These are phyloP conservation scores for Montipora capricornis DNA, from an alignment of 64 coral and sea anemone genomes.

Conservation along the genomic window DNA sequence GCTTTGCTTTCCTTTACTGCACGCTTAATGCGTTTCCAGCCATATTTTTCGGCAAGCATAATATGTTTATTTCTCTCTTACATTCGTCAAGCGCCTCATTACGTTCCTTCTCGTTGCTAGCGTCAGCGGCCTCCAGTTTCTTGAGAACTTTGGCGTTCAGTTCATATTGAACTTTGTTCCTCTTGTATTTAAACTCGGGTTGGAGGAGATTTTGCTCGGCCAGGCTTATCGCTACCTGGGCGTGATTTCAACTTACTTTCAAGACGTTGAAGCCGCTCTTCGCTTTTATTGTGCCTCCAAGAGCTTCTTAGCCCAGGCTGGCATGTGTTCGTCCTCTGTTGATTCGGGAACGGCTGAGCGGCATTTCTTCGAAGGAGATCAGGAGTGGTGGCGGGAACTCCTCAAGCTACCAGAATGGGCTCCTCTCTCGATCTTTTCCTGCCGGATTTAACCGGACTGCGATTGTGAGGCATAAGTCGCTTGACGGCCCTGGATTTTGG, in stretches of 20 bases:
- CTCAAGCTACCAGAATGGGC: too few species aligned
- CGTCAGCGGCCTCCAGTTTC: background rate
- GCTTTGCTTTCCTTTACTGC: constrained; percentile 40
- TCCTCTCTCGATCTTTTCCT: too few species aligned
- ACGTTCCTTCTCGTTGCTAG: background rate
- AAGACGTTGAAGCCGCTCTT: background rate
- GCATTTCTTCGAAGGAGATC: too few species aligned
- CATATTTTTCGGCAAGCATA: constrained; percentile 45
- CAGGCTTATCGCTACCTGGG: background rate
- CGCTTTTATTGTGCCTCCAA: background rate
- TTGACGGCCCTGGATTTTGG: too few species aligned
- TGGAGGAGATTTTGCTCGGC: background rate
- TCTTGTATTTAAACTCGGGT: constrained; percentile 23
- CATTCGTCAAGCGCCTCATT: background rate
- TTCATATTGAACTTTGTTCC: constrained; percentile 18
- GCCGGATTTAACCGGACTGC: too few species aligned
- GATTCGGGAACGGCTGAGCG: too few species aligned
- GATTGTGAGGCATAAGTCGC: too few species aligned
- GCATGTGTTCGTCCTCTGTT: too few species aligned
- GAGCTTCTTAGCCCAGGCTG: constrained; percentile 7
- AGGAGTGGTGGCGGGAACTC: too few species aligned
- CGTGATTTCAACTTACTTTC: background rate
- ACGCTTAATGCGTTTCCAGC: constrained; percentile 14
- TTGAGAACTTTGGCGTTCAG: constrained; percentile 1
- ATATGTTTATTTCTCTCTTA: constrained; percentile 42